Evolutionary conservation across 2,888 invertebrate species (phyloP).

Genomic region (Achlya flavicornis): DNA sequence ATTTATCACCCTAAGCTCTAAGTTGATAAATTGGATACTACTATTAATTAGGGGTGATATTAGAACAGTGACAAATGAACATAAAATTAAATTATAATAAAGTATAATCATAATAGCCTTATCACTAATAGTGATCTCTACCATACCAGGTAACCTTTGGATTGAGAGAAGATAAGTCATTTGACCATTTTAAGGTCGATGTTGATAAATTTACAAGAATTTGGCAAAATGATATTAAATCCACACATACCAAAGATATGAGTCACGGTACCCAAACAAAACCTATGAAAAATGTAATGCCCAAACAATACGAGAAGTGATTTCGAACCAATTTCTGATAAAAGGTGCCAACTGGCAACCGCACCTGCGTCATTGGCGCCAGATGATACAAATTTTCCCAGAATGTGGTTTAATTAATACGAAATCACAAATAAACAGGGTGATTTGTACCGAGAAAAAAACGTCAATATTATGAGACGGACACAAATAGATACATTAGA

Average conservation of each 20-base stretch:
- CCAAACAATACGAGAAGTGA: conserved; percentile 2
- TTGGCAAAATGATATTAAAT: background rate
- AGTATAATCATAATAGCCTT: too few relatives aligned
- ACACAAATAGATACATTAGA: conserved; percentile 50
- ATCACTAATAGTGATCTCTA: too few relatives aligned
- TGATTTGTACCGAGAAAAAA: conserved; percentile 41
- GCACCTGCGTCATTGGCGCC: conserved; percentile 33
- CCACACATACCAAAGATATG: background rate
- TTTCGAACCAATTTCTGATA: conserved; percentile 7
- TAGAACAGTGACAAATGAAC: too few relatives aligned
- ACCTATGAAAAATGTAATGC: background rate
- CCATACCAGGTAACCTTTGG: too few relatives aligned
- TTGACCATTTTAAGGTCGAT: too few relatives aligned
- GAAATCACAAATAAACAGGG: conserved; percentile 51
- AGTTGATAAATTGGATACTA: too few relatives aligned
- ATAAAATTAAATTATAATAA: too few relatives aligned
- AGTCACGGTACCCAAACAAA: background rate
- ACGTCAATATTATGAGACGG: conserved; percentile 49
- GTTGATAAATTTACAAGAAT: background rate
- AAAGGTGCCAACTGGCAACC: background rate
- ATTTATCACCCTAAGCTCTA: too few relatives aligned
- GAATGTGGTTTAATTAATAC: conserved; percentile 50
- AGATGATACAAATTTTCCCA: conserved; percentile 44
- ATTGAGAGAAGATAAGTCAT: too few relatives aligned
- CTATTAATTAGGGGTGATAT: too few relatives aligned